A percentile compares a stretch with the other conserved stretches of the same genome.
These are phyloP conservation scores for Eulemur albifrons DNA, from an alignment of 2,797 vertebrate species.

Conservation along the genomic window DNA sequence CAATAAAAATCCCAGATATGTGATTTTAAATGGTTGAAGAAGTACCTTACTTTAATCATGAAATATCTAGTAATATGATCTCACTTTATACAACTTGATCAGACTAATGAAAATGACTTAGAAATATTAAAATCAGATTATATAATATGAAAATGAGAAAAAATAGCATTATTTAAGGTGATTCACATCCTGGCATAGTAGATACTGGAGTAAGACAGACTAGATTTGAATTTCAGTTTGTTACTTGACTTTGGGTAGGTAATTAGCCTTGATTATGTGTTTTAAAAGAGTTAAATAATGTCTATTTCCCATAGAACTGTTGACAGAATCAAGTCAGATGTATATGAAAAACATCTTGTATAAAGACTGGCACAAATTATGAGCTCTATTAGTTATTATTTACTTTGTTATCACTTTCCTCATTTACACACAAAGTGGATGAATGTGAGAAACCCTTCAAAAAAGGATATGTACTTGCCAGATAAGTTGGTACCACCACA, in stretches of 20 bases:
- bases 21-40: not conserved
- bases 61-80: not conserved
- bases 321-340: not conserved
- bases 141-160: not conserved
- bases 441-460: not conserved
- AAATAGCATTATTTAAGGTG: not conserved
- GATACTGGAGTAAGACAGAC: not conserved
- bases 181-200: not conserved
- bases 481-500: not conserved
- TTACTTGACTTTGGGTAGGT: not conserved
- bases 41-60: not conserved
- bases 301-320: not conserved
- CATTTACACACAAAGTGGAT: not conserved
- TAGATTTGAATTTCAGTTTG: not conserved
- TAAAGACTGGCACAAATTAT: not conserved
- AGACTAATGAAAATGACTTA: not conserved
- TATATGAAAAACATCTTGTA: not conserved
- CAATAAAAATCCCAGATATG: not conserved
- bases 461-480: not conserved
- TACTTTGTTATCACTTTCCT: not conserved
- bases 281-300: not conserved
- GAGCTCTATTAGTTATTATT: not conserved
- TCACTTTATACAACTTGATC: not conserved
- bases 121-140: not conserved
- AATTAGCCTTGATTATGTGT: not conserved